Base-by-base conservation (phyloP, 2,888 invertebrate genomes). In the Pterostichus niger region DNA sequence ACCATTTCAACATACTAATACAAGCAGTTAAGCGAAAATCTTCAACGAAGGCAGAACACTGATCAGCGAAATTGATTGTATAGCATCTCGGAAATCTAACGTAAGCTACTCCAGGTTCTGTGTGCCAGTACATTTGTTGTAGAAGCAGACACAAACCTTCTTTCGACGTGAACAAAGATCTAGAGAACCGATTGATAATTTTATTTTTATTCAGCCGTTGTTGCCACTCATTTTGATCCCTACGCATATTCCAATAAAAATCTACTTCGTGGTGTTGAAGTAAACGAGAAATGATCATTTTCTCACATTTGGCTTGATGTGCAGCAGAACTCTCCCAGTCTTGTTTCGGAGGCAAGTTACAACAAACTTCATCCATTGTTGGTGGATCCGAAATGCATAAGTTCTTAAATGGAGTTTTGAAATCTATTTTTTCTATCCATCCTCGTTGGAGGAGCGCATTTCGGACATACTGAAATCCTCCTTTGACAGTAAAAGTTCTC, bases 1-100 rank as follows among this genome's bases (percentile, higher is more conserved):
- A 91, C 93, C 95, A 95, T 89, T 96, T 96, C 54, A 98, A 90
- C 68, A 97, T 91, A 85, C 96, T 94, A 86, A 97, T 93, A 88
- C 98, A 98, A 0, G 97, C 96, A 0, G 98, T 98, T 85, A 96
- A 91, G 87, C 97, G 94, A 88, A 96, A 98, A 90, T 98, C 98
- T 84, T 97, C 96, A 84, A 96, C 91, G 87, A 97, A 97, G 84
- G 95, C 95, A 86, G 94, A 93, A 87, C 95, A 92, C 88, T 97
- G 97, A 85, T 97, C 97, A 0, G 94, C 93, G 88, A 94, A 95
- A 88, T 95, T 89, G 88, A 80, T 81, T 46, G 84, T 84, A 40
- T 83, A 83, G 88, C 97, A 97, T 44, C 98, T 93, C 0, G 98
- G 98, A 89, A 96, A 98, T 85, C 94, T 94, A 6, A 96, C 94